Conservation (phyloP, 2,888 invertebrate genomes). For the Amblyjoppa proteus region DNA sequence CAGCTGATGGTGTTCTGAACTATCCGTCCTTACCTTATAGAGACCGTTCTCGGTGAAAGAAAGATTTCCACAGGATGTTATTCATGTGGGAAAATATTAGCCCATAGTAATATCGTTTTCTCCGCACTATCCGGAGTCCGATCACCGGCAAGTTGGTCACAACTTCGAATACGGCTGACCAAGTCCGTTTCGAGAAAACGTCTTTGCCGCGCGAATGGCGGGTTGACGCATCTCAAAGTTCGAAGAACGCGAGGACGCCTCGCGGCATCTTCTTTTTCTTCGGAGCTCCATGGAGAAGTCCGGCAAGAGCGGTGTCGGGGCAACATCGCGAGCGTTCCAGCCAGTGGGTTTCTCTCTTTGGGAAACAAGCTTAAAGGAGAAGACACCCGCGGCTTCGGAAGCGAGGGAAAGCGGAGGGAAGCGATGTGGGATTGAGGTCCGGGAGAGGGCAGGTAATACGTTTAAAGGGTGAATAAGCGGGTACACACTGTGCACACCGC, state of each 20-base stretch:
- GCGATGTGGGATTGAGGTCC: slow-evolving; percentile 74
- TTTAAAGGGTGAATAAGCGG: slow-evolving; percentile 70
- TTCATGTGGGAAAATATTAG: background rate
- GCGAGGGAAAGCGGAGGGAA: slow-evolving; percentile 55
- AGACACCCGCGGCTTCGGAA: slow-evolving; percentile 27
- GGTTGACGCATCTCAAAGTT: slow-evolving; percentile 27
- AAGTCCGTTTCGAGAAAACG: background rate
- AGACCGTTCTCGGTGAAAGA: background rate
- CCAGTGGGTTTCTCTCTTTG: slow-evolving; percentile 44
- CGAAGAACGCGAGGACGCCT: slow-evolving; percentile 33
- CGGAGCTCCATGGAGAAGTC: slow-evolving; percentile 46
- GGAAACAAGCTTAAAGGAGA: slow-evolving; percentile 25
- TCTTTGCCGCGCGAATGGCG: background rate
- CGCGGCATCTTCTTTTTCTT: slow-evolving; percentile 40
- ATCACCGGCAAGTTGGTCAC: background rate
- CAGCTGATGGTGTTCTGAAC: too few relatives aligned
- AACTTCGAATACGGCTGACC: background rate
- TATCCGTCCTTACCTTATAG: too few relatives aligned
- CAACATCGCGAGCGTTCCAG: slow-evolving; percentile 25
- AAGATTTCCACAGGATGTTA: background rate
- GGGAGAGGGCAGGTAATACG: slow-evolving; percentile 72
- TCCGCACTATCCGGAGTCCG: background rate
- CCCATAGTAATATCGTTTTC: background rate
- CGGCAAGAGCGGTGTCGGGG: slow-evolving; percentile 47
- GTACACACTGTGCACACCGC: slow-evolving; percentile 46